Conservation (phyloP, 2,797 vertebrate genomes). For the Thalassophryne amazonica region DNA sequence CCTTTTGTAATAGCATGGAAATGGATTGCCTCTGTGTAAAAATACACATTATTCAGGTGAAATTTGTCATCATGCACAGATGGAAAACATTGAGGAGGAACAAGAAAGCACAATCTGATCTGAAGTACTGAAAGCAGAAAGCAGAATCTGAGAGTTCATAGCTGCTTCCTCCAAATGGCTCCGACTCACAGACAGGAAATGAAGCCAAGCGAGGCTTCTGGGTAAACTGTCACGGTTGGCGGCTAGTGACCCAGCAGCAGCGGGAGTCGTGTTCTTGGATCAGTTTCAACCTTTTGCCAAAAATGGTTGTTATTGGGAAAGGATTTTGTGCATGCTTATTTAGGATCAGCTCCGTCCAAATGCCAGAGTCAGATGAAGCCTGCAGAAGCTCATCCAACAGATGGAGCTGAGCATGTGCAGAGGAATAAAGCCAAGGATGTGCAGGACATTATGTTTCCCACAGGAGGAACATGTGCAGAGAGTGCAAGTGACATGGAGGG, state of each 20-base stretch:
- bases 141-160: conserved; percentile 17
- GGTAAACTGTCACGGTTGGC: conserved; percentile 8
- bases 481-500: background rate
- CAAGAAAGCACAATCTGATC: conserved; percentile 42
- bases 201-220: conserved; percentile 40
- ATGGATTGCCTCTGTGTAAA: no score
- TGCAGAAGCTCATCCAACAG: conserved; percentile 29
- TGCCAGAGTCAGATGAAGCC: conserved; percentile 43
- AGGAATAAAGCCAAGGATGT: background rate
- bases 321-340: conserved; percentile 55
- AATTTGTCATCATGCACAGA: no score
- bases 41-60: no score
- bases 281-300: conserved; percentile 48
- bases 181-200: conserved; percentile 53
- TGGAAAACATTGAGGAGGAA: conserved; percentile 7
- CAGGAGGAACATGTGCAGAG: background rate
- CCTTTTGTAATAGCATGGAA: no score
- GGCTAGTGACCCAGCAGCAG: conserved; percentile 41
- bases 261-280: conserved; percentile 45
- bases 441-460: background rate
- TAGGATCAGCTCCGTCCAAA: conserved; percentile 57
- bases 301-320: conserved; percentile 56
- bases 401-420: conserved; percentile 23
- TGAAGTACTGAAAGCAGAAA: conserved; percentile 49
- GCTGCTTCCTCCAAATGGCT: conserved; percentile 43